A percentile compares a stretch with the other conserved stretches of the same genome.
Conservation (phyloP, 2,888 invertebrate species). For the Volucella inflata region DNA sequence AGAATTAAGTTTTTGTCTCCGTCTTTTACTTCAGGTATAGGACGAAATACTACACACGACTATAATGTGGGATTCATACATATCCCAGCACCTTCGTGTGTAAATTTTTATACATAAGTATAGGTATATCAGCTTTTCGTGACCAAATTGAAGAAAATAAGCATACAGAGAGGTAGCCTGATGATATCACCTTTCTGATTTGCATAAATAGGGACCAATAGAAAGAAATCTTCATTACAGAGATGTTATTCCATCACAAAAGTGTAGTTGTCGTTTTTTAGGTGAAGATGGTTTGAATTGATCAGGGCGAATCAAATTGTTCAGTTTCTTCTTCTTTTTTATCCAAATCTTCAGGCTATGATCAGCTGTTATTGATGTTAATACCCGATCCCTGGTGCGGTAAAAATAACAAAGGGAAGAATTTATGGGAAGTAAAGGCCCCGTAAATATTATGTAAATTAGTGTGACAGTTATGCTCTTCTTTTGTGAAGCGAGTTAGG, state of each 20-base stretch:
- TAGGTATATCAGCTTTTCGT: slow-evolving; percentile 49
- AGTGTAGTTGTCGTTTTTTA: slow-evolving; percentile 36
- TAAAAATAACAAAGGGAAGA: slow-evolving; percentile 19
- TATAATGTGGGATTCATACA: too few species aligned
- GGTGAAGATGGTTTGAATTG: not conserved
- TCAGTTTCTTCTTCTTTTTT: slow-evolving; percentile 22
- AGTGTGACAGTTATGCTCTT: slow-evolving; percentile 65
- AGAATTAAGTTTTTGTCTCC: slow-evolving; percentile 30
- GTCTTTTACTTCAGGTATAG: not conserved
- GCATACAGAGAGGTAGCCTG: slow-evolving; percentile 66
- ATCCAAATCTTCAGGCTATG: slow-evolving; percentile 48
- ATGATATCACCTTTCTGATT: slow-evolving; percentile 68
- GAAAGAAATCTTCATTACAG: slow-evolving; percentile 52
- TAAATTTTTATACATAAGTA: too few species aligned
- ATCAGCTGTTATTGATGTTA: slow-evolving; percentile 42
- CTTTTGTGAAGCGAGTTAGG: slow-evolving; percentile 32
- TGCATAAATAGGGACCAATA: slow-evolving; percentile 51
- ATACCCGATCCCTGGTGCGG: slow-evolving; percentile 28
- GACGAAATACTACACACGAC: too few species aligned
- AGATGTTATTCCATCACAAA: slow-evolving; percentile 65
- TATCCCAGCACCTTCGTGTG: too few species aligned
- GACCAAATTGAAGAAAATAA: slow-evolving; percentile 66
- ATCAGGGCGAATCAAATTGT: slow-evolving; percentile 54
- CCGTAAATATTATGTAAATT: slow-evolving; percentile 62
- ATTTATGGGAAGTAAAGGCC: slow-evolving; percentile 16